These are phyloP conservation scores for Hylomyscus alleni DNA, from an alignment of 2,797 vertebrate species.

Conservation along the genomic window DNA sequence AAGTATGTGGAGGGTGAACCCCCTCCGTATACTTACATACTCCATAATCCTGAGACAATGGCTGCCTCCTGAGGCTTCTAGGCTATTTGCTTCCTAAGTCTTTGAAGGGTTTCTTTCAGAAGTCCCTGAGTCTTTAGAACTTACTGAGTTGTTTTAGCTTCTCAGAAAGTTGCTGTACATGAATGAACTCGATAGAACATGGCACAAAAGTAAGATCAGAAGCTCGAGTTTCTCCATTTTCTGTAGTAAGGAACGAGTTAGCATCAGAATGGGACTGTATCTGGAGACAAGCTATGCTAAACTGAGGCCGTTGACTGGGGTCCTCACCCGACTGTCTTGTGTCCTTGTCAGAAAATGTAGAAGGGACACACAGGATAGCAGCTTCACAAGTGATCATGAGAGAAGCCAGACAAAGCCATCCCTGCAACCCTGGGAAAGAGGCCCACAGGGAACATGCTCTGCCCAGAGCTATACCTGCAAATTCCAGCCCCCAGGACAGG, in stretches of 20 bases:
- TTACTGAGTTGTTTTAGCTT: neutral
- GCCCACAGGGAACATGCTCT: no score
- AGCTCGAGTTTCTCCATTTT: neutral
- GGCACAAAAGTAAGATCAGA: neutral
- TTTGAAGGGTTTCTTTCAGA: neutral
- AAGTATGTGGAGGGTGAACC: neutral
- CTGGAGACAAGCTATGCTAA: neutral
- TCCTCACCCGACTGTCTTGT: neutral
- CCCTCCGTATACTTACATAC: no score
- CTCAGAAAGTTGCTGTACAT: neutral
- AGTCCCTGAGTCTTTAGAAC: neutral
- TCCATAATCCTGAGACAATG: neutral
- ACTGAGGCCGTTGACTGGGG: neutral
- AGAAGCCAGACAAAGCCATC: neutral
- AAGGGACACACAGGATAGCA: neutral
- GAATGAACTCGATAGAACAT: neutral
- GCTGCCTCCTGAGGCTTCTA: neutral
- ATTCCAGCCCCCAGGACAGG: neutral
- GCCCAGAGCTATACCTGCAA: neutral
- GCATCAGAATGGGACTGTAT: neutral
- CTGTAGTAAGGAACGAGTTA: neutral
- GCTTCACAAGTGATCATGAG: neutral
- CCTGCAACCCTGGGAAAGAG: neutral
- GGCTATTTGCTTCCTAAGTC: neutral
- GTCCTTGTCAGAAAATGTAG: neutral